phyloP scores from a whole-genome alignment of 2,797 vertebrate species.

The Smutsia temminckii region DNA sequence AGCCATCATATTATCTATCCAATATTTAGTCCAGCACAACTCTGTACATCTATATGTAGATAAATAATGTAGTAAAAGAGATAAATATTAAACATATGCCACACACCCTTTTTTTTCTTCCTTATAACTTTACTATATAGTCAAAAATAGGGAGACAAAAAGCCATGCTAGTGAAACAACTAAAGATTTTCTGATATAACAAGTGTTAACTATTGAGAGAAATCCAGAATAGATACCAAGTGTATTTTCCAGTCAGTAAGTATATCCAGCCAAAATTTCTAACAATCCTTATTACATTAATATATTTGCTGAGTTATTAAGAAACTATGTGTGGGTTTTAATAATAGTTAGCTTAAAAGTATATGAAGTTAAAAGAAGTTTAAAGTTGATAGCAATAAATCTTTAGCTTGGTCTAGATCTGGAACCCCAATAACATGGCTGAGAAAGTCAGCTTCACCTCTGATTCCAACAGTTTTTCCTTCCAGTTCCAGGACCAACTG shows the following conservation, averaged over 20 bases:
- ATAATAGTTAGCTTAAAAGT: background rate
- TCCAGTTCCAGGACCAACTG: background rate
- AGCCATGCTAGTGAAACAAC: background rate
- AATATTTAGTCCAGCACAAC: background rate
- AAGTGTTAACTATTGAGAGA: background rate
- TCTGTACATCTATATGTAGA: background rate
- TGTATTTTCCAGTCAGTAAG: background rate
- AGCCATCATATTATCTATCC: background rate
- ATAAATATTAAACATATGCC: background rate
- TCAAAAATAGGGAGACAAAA: slow-evolving; percentile 16
- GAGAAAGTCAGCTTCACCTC: background rate
- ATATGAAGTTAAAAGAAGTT: background rate
- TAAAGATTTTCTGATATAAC: background rate
- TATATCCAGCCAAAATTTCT: background rate
- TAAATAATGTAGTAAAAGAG: background rate
- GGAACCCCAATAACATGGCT: background rate
- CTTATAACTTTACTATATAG: background rate
- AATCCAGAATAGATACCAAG: background rate
- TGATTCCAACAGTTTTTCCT: background rate
- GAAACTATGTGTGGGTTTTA: background rate
- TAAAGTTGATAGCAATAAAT: background rate
- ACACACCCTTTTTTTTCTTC: background rate
- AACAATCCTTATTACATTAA: background rate
- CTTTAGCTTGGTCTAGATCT: background rate
- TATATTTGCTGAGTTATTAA: background rate